phyloP scores from a whole-genome alignment of 2,113 vertebrate genomes.

The Megaceryle torquata region DNA sequence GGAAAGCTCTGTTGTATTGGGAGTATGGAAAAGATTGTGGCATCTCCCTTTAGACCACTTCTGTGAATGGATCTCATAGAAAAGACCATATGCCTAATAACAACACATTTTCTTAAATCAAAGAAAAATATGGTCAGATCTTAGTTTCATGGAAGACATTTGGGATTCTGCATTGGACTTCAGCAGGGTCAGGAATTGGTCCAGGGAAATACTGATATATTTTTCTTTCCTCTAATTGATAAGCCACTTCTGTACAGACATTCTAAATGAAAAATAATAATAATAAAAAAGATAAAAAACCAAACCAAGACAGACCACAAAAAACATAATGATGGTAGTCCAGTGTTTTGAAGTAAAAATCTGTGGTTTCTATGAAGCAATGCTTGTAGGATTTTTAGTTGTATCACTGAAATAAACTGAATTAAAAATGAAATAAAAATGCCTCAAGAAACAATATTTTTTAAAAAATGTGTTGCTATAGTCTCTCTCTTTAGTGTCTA shows the following conservation, averaged over 20 bases:
- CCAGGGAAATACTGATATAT: not conserved
- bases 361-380: not conserved
- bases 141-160: not conserved
- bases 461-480: not conserved
- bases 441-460: not conserved
- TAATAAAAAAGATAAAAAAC: not conserved
- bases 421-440: slow-evolving; percentile 11
- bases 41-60: not conserved
- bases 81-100: not conserved
- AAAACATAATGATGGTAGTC: not conserved
- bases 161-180: not conserved
- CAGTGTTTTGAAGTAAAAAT: not conserved
- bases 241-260: not conserved
- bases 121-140: not conserved
- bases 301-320: not conserved
- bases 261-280: not conserved
- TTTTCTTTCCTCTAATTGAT: not conserved
- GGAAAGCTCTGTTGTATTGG: not conserved
- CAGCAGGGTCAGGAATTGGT: not conserved
- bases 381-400: not conserved
- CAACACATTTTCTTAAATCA: not conserved
- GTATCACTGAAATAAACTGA: not conserved
- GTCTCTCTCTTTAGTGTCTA: not conserved
- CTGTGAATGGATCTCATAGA: not conserved
- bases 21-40: not conserved